phyloP scores from a whole-genome alignment of 2,113 vertebrate genomes.

The Pomatorhinus ruficollis region DNA sequence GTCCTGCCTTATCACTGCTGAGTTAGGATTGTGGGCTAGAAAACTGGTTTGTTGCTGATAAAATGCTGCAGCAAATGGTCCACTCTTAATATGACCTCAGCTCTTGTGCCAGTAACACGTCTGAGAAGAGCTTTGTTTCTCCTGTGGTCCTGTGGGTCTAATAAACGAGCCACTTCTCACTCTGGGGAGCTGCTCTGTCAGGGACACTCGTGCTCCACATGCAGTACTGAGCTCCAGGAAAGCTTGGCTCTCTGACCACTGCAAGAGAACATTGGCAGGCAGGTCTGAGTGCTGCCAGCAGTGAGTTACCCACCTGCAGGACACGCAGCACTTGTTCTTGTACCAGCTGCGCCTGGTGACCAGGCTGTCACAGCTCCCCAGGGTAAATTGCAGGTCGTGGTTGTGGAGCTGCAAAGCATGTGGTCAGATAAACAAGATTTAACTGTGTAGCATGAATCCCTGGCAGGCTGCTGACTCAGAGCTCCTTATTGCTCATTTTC shows the following conservation, averaged over 20 bases:
- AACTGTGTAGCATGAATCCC: neutral
- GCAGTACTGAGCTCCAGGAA: neutral
- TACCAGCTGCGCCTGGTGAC: neutral
- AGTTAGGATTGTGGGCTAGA: neutral
- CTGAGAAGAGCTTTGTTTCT: neutral
- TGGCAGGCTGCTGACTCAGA: neutral
- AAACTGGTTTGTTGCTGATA: neutral
- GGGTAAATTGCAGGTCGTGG: neutral
- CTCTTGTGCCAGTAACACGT: neutral
- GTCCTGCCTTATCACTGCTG: neutral
- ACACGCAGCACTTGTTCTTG: neutral
- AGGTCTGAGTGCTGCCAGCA: neutral
- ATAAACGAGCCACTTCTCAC: neutral
- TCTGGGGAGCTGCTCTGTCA: neutral
- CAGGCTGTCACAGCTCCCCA: neutral
- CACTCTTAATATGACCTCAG: neutral
- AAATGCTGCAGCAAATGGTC: neutral
- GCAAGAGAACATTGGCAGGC: neutral
- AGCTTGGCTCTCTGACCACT: neutral
- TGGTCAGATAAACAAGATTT: neutral
- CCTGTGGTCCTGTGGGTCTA: neutral
- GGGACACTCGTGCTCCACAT: rapidly evolving
- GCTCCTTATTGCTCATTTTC: neutral
- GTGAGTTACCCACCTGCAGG: neutral
- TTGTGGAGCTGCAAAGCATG: rapidly evolving